A percentile compares a stretch with the other conserved stretches of the same genome.
Conservation (phyloP, 2,113 vertebrate genomes). For the Scolopax mira region DNA sequence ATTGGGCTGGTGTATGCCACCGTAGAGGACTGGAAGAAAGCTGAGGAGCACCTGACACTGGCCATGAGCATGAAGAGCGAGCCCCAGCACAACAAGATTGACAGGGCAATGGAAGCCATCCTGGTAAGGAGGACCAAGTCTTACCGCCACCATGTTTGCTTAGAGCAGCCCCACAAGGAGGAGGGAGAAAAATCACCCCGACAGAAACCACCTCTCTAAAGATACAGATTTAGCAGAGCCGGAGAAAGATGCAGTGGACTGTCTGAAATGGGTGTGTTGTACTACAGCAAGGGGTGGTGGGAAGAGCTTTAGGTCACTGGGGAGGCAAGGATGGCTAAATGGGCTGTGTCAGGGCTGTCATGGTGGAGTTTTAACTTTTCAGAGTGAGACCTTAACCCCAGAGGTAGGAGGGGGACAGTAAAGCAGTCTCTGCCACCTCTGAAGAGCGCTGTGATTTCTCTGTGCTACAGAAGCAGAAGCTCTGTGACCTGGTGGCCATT, state of each 20-base stretch:
- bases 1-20: constrained; percentile 81
- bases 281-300: fast-evolving
- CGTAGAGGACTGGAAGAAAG: constrained; percentile 84
- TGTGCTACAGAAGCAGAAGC: constrained; percentile 85
- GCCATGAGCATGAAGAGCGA: constrained; percentile 84
- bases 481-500: constrained; percentile 80
- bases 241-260: background rate
- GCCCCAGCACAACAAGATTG: constrained; percentile 82
- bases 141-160: fast-evolving
- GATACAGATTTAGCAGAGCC: background rate
- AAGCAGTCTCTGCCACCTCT: background rate
- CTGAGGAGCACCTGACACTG: constrained; percentile 81
- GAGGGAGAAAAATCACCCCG: background rate
- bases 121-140: constrained; percentile 74
- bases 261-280: background rate
- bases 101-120: constrained; percentile 86
- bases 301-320: background rate
- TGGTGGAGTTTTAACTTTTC: background rate
- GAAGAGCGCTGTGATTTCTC: background rate
- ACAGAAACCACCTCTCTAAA: background rate
- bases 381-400: background rate
- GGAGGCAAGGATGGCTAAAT: background rate
- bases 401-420: background rate
- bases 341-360: fast-evolving
- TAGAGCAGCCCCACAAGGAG: background rate